These are phyloP conservation scores for Escarpia spicata DNA, from an alignment of 2,888 invertebrate genomes.

Conservation along the genomic window DNA sequence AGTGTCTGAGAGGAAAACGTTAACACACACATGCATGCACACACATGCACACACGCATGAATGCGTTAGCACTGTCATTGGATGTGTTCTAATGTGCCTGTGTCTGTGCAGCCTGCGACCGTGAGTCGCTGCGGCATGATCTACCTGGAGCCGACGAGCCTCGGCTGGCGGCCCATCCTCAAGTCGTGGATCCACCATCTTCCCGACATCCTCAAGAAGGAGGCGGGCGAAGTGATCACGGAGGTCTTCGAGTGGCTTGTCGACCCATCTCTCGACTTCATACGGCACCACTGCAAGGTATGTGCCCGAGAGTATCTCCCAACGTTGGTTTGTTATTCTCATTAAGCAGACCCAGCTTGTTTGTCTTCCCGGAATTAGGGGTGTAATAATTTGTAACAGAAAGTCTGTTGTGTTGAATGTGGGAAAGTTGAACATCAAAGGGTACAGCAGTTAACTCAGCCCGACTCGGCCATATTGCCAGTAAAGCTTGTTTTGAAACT, in stretches of 20 bases:
- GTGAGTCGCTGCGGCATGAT: constrained; percentile 95
- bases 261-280: constrained; percentile 79
- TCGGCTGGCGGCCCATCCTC: constrained; percentile 85
- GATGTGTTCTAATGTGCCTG: neutral
- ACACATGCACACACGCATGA: too few species aligned
- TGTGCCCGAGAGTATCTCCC: neutral
- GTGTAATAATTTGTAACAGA: too few species aligned
- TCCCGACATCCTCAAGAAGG: constrained; percentile 63
- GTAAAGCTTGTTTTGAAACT: too few species aligned
- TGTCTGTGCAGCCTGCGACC: constrained; percentile 75
- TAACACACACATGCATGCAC: too few species aligned
- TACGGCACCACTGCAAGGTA: constrained; percentile 76
- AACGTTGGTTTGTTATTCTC: neutral
- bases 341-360: neutral
- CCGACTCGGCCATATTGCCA: too few species aligned
- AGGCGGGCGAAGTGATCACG: constrained; percentile 72
- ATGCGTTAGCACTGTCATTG: neutral
- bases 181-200: constrained; percentile 82
- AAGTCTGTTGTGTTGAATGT: too few species aligned
- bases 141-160: constrained; percentile 84
- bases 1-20: too few species aligned
- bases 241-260: constrained; percentile 76
- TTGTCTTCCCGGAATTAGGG: neutral
- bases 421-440: too few species aligned
- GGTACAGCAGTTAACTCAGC: too few species aligned